Base-by-base conservation (phyloP, 2,888 invertebrate species). In the Poecilobothrus nobilitatus region DNA sequence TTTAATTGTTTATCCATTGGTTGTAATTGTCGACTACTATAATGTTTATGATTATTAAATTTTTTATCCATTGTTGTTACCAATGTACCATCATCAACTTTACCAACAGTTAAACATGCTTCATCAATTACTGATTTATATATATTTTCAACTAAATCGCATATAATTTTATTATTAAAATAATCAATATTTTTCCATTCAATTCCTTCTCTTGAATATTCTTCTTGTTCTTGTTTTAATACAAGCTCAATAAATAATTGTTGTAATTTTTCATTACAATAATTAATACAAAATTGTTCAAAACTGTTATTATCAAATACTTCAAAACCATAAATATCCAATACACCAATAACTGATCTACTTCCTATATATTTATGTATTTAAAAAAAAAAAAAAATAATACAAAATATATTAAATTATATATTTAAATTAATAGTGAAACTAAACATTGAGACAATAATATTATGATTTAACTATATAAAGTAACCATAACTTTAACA, bases 321-420 rank as follows among this genome's bases (percentile, higher is more conserved):
- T 84, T 99, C 98, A 82, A 98, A 99, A 22, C 98, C 98, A 81
- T 98, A 99, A 78, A 99, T 99, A 79, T 99, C 98, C 67, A 99
- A 84, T 7, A 98, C 97, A 12, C 97, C 97, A 69, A 82, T 82
- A 1, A 82, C 82, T 0, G 80, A 77, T 53, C 53, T 53, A n/a
- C 53, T 53, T 53, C 53, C 53, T 53, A 18, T 53, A 18, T 53
- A 10, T 7, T 5, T 37, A 37, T 12, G 7, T 10, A 37, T 10
- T 5, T 10, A 37, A 37, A 37, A 37, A 5, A 37, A 7, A 37
- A 37, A 4, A 37, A 37, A 7, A 37, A 37, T 8, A 37, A 37
- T 37, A 37, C n/a, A n/a, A n/a, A n/a, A n/a, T n/a, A 37, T 10
- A 37, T 5, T 10, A 37, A 37, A 37, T 37, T 8, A 27, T 27